A percentile compares a stretch with the other conserved stretches of the same genome.
Conservation (phyloP, 2,888 invertebrate genomes). For the Torymus aiolomorphi region DNA sequence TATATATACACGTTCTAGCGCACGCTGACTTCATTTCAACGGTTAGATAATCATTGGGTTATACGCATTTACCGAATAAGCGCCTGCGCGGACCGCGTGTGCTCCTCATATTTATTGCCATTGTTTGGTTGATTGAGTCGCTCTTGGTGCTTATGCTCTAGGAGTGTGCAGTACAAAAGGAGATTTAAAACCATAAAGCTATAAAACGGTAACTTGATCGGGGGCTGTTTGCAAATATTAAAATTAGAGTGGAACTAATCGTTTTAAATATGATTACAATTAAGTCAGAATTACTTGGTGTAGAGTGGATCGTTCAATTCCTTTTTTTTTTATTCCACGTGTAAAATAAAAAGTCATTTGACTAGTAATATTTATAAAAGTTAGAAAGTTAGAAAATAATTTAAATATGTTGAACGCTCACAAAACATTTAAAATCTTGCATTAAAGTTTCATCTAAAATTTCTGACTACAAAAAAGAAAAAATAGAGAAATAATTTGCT, state of each 20-base stretch:
- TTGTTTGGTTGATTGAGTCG: constrained; percentile 47
- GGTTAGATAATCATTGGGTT: constrained; percentile 62
- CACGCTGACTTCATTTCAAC: constrained; percentile 63
- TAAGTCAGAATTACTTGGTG: no score
- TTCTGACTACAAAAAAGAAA: no score
- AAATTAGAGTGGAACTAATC: not conserved
- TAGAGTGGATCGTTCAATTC: no score
- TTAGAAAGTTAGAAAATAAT: no score
- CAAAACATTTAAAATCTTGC: no score
- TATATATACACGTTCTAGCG: not conserved
- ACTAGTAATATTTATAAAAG: no score
- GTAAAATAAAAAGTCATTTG: no score
- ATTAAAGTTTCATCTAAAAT: no score
- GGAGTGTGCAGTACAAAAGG: not conserved
- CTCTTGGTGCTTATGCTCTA: not conserved
- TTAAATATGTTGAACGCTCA: no score
- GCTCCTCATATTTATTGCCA: constrained; percentile 48
- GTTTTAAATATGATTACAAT: no score
- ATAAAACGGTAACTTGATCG: constrained; percentile 19
- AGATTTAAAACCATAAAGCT: constrained; percentile 32
- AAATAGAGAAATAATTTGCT: no score
- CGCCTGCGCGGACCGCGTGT: not conserved
- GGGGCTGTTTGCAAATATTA: constrained; percentile 3
- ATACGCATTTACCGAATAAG: constrained; percentile 48
- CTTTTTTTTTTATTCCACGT: no score